Evolutionary conservation across 2,113 vertebrate genomes (phyloP), one percentile per base, ranked within the genome.

Genomic region (Cyanoderma ruficeps): DNA sequence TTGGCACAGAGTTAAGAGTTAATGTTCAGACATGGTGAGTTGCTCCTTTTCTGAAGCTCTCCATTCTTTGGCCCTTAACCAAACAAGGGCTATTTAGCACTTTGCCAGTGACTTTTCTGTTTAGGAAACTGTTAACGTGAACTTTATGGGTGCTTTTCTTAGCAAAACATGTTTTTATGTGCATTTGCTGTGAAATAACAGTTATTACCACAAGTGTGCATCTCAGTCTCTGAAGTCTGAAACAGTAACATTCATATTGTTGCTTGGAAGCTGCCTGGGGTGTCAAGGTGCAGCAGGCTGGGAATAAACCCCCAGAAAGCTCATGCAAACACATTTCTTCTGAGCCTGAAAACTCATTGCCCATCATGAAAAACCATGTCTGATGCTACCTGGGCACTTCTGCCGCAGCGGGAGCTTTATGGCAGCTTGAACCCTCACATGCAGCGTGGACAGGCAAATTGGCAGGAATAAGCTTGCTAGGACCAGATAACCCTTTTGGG

Each of bases 51-150:
- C 88, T 83, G 16, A 90, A 70, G 68, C 72, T 56, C 71, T 70
- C 60, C 6, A 0, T 70, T 90, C 86, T 67, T 94, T 96, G 94
- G 93, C 88, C 90, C 9, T 7, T 77, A 70, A 95, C 90, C 94
- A 96, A 93, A 88, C 88, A 85, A 93, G 88, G 95, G 79, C 90
- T 94, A 88, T 95, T 97, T 95, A 94, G 93, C 93, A 93, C 92
- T 90, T 95, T 93, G 92, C 96, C 90, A 96, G 87, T 0, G 0
- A 65, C 59, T 86, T 94, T 93, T 82, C 85, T 95, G 87, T 93
- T 97, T 95, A 50, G 88, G 93, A 95, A 91, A 86, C 90, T 67
- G 82, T 68, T 90, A 93, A 77, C 7, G 0, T 0, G 28, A 86
- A 94, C 94, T 95, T 93, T 74, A 89, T 77, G 83, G 71, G 64